A percentile compares a stretch with the other conserved stretches of the same genome.
Evolutionary conservation across 2,888 invertebrate genomes (phyloP).

Genomic region (Drosophila aldrichi): DNA sequence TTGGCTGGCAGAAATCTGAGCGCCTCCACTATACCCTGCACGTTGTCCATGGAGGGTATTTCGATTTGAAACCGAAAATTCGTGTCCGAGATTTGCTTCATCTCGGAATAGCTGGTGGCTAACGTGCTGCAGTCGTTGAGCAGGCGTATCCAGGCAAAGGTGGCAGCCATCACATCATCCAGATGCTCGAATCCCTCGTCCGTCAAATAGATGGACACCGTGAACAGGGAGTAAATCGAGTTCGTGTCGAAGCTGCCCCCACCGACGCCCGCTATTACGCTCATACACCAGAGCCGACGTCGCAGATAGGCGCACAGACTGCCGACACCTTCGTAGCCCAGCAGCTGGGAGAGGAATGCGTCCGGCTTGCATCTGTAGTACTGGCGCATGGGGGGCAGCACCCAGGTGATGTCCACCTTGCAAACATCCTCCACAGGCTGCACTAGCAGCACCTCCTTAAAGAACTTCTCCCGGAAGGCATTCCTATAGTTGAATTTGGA

Average conservation of each 20-base stretch:
- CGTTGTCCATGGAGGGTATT: constrained; percentile 90
- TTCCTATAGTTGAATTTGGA: constrained; percentile 81
- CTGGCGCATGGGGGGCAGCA: constrained; percentile 79
- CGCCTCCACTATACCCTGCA: constrained; percentile 90
- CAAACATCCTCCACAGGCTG: constrained; percentile 91
- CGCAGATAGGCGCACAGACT: constrained; percentile 92
- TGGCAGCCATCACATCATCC: constrained; percentile 90
- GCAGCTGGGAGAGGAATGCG: constrained; percentile 90
- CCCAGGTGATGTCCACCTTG: constrained; percentile 87
- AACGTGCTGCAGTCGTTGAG: constrained; percentile 85
- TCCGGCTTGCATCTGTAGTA: constrained; percentile 85
- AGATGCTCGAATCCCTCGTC: constrained; percentile 91
- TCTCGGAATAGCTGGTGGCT: constrained; percentile 86
- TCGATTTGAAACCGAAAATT: constrained; percentile 91
- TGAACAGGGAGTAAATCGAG: constrained; percentile 91
- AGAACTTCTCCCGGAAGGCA: constrained; percentile 81
- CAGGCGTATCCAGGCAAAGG: constrained; percentile 93
- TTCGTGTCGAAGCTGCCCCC: constrained; percentile 92
- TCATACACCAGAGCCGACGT: constrained; percentile 90
- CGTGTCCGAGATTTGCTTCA: constrained; percentile 90
- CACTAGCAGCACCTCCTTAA: constrained; percentile 87
- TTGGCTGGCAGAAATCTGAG: constrained; percentile 92
- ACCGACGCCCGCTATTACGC: constrained; percentile 90
- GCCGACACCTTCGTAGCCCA: constrained; percentile 95
- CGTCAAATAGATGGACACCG: constrained; percentile 90